Conservation (phyloP, 2,797 vertebrate genomes). For the Nannoperca obscura region DNA sequence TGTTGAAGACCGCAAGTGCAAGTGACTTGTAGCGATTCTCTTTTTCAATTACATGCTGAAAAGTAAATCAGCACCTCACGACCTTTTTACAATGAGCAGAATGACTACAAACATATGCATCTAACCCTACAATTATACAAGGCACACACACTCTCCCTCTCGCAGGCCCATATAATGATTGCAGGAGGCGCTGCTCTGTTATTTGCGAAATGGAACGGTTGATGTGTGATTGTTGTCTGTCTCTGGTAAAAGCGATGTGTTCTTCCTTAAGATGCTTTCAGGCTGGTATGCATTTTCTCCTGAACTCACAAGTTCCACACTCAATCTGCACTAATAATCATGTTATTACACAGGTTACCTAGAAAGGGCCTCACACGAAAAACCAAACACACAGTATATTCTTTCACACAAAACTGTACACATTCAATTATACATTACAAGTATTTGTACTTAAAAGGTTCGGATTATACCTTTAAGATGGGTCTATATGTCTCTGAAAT, state of each 20-base stretch:
- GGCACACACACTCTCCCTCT: slow-evolving; percentile 43
- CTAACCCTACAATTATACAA: slow-evolving; percentile 74
- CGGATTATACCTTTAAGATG: slow-evolving; percentile 4
- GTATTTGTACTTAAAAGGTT: background rate
- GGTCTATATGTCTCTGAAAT: background rate
- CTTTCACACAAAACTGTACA: background rate
- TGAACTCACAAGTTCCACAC: slow-evolving; percentile 32
- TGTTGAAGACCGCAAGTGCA: slow-evolving; percentile 29
- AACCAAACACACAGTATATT: slow-evolving; percentile 20
- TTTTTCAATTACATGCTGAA: slow-evolving; percentile 80
- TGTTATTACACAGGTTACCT: slow-evolving; percentile 50
- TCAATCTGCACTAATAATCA: slow-evolving; percentile 34
- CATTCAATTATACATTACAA: background rate
- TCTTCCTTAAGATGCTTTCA: slow-evolving; percentile 55
- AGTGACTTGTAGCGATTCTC: slow-evolving; percentile 78
- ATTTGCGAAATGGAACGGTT: slow-evolving; percentile 75
- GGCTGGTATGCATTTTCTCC: slow-evolving; percentile 29
- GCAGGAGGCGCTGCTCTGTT: slow-evolving; percentile 67
- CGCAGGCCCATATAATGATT: slow-evolving; percentile 65
- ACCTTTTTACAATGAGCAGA: slow-evolving; percentile 70
- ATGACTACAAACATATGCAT: slow-evolving; percentile 75
- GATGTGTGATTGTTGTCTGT: slow-evolving; percentile 74
- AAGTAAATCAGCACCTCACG: slow-evolving; percentile 78
- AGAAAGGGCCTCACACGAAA: slow-evolving; percentile 12
- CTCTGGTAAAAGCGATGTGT: slow-evolving; percentile 54